Percentiles rank a stretch among this genome's conserved stretches.
phyloP scores from a whole-genome alignment of 2,888 invertebrate genomes.

The Eupithecia tripunctaria region DNA sequence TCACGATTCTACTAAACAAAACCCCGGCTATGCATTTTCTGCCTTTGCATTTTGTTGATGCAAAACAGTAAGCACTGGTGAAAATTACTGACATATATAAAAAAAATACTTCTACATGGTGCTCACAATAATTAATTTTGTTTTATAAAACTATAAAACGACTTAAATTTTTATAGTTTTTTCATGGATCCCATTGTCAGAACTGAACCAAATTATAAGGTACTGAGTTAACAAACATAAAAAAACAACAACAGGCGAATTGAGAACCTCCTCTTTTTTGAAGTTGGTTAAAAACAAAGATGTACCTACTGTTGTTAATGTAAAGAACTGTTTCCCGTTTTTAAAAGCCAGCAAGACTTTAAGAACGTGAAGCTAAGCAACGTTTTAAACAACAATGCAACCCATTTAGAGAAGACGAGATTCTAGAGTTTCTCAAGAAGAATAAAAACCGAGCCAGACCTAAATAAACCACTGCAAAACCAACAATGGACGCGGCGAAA shows the following conservation, averaged over 20 bases:
- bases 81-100: not conserved
- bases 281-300: not conserved
- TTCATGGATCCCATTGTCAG: too few species aligned
- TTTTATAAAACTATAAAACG: too few species aligned
- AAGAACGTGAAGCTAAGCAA: not conserved
- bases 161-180: too few species aligned
- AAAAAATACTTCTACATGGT: not conserved
- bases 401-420: constrained; percentile 4
- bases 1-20: too few species aligned
- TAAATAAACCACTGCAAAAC: constrained; percentile 16
- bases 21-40: too few species aligned
- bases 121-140: too few species aligned
- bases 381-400: constrained; percentile 18
- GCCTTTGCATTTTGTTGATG: too few species aligned
- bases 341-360: constrained; percentile 1
- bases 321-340: not conserved
- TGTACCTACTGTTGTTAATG: not conserved
- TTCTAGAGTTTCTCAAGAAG: constrained; percentile 7
- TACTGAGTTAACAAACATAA: too few species aligned
- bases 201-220: too few species aligned
- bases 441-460: constrained; percentile 7
- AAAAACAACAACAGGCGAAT: too few species aligned
- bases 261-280: too few species aligned
- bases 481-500: constrained; percentile 1
- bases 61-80: not conserved